A percentile compares a stretch with the other conserved stretches of the same genome.
Conservation (phyloP, 2,888 invertebrate genomes). For the Gibbula magus region DNA sequence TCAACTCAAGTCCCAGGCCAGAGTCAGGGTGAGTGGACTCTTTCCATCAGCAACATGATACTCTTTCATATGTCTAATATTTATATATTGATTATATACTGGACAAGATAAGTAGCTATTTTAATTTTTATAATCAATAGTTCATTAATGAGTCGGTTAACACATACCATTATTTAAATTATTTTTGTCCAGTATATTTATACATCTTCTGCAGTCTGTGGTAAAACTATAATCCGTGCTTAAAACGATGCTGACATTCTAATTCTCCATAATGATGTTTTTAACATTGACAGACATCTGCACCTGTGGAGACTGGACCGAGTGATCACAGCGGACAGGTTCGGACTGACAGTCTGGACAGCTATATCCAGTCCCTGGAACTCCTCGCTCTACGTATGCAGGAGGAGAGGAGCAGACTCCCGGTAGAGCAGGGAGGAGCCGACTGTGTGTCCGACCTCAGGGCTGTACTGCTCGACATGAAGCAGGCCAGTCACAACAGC, state of each 20-base stretch:
- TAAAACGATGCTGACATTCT: too few species aligned
- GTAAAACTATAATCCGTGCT: too few species aligned
- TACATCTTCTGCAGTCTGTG: too few species aligned
- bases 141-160: not conserved
- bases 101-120: too few species aligned
- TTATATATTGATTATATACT: not conserved
- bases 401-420: not conserved
- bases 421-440: not conserved
- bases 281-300: too few species aligned
- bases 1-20: not conserved
- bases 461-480: not conserved
- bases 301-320: too few species aligned
- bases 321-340: not conserved
- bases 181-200: too few species aligned
- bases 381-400: constrained; percentile 16
- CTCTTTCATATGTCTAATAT: not conserved
- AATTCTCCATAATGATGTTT: too few species aligned
- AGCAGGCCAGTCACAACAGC: not conserved
- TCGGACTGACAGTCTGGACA: not conserved
- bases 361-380: constrained; percentile 7
- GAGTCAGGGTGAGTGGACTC: not conserved
- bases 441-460: not conserved
- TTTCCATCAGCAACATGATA: not conserved
- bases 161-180: not conserved
- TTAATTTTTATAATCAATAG: not conserved